Percentiles rank a stretch among this genome's conserved stretches.
Evolutionary conservation across 2,797 vertebrate species (phyloP).

Genomic region (Leptoclinus maculatus): DNA sequence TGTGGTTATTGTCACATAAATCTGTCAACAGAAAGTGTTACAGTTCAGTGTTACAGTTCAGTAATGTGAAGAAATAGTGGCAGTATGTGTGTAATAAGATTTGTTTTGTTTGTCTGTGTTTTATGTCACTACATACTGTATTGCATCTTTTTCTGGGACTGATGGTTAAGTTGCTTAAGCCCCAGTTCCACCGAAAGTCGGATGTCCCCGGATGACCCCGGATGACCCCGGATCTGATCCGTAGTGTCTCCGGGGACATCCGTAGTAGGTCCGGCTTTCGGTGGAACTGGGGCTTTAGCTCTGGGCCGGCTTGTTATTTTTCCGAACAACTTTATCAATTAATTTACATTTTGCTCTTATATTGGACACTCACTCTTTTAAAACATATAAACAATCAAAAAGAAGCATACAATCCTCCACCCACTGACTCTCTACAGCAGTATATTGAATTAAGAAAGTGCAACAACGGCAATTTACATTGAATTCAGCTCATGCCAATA

Average conservation of each 20-base stretch:
- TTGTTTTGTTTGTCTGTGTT: background rate
- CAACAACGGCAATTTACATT: background rate
- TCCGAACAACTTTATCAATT: background rate
- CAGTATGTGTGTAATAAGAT: background rate
- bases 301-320: background rate
- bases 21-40: background rate
- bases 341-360: background rate
- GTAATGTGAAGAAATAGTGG: background rate
- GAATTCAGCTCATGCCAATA: conserved; percentile 24
- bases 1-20: background rate
- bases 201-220: too few relatives aligned
- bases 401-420: background rate
- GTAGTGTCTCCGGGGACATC: too few relatives aligned
- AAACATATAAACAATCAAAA: background rate
- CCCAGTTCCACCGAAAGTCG: too few relatives aligned
- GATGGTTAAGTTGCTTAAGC: background rate
- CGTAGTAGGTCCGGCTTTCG: too few relatives aligned
- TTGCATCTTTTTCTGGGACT: background rate
- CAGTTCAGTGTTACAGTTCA: background rate
- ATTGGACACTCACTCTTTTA: background rate
- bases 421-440: background rate
- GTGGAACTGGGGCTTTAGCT: too few relatives aligned
- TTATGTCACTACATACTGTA: background rate
- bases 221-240: too few relatives aligned
- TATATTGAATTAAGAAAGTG: background rate